Conservation (phyloP, 2,888 invertebrate genomes). For the Ephialtes manifestator region DNA sequence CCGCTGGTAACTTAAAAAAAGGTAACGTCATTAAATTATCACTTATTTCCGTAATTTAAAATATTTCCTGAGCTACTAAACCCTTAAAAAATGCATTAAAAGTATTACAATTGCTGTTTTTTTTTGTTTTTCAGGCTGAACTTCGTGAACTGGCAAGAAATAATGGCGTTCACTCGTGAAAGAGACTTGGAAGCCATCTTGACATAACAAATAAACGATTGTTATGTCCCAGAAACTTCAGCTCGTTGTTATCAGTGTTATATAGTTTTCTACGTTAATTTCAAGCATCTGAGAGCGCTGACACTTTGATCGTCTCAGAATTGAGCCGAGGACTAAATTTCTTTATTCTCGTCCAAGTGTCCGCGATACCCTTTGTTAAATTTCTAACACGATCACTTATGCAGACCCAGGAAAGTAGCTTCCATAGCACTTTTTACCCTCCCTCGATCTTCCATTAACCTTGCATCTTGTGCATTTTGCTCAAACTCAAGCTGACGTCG, state of each 20-base stretch:
- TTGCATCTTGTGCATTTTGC: conserved; percentile 75
- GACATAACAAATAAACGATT: background rate
- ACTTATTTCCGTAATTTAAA: background rate
- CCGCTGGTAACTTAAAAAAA: background rate
- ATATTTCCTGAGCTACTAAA: background rate
- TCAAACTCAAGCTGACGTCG: conserved; percentile 68
- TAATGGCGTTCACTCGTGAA: background rate
- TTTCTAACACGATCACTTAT: conserved; percentile 76
- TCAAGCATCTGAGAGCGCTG: conserved; percentile 1
- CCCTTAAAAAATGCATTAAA: background rate
- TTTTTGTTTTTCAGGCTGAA: background rate
- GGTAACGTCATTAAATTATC: background rate
- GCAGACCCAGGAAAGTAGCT: conserved; percentile 80
- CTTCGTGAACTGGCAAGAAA: too few relatives aligned
- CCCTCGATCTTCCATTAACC: conserved; percentile 75
- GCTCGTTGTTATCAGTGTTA: background rate
- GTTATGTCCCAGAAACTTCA: background rate
- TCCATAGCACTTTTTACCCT: conserved; percentile 79
- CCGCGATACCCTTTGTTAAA: conserved; percentile 53
- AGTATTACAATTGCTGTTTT: background rate
- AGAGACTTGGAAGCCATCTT: background rate
- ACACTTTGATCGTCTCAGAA: conserved; percentile 5
- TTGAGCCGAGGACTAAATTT: conserved; percentile 29
- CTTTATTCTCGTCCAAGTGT: conserved; percentile 48
- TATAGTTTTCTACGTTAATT: conserved; percentile 35